phyloP scores from a whole-genome alignment of 2,888 invertebrate genomes.

The Alsophila aescularia region DNA sequence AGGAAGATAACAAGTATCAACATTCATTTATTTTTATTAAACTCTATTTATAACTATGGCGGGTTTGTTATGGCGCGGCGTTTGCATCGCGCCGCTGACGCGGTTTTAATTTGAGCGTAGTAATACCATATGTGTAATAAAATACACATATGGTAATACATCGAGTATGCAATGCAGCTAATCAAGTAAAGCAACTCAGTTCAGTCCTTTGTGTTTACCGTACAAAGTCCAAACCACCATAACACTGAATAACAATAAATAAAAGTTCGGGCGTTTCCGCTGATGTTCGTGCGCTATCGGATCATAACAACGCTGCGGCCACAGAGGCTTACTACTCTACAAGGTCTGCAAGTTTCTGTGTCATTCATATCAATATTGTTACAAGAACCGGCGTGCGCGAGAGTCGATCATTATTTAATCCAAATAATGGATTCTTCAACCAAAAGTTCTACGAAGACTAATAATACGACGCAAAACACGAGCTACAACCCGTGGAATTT shows the following conservation, averaged over 20 bases:
- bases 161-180: conserved; percentile 18
- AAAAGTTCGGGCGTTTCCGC: conserved; percentile 66
- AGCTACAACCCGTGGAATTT: conserved; percentile 76
- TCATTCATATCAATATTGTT: conserved; percentile 64
- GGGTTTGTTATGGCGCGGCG: neutral
- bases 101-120: too few relatives aligned
- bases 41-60: conserved; percentile 10
- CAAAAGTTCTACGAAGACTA: conserved; percentile 57
- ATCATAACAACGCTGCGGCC: conserved; percentile 67
- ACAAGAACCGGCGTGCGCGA: conserved; percentile 60
- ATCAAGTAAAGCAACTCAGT: conserved; percentile 37
- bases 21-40: neutral
- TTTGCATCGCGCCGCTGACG: neutral
- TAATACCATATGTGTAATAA: too few relatives aligned
- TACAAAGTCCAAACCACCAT: conserved; percentile 58
- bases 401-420: conserved; percentile 36
- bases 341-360: conserved; percentile 29
- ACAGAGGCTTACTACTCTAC: too few relatives aligned
- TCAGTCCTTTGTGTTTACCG: conserved; percentile 43
- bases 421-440: conserved; percentile 66
- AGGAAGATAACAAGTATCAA: neutral
- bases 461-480: conserved; percentile 51
- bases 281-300: conserved; percentile 62
- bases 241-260: conserved; percentile 51
- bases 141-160: too few relatives aligned